Base-by-base conservation (phyloP, 2,888 invertebrate species). In the Phrixothrix hirtus region DNA sequence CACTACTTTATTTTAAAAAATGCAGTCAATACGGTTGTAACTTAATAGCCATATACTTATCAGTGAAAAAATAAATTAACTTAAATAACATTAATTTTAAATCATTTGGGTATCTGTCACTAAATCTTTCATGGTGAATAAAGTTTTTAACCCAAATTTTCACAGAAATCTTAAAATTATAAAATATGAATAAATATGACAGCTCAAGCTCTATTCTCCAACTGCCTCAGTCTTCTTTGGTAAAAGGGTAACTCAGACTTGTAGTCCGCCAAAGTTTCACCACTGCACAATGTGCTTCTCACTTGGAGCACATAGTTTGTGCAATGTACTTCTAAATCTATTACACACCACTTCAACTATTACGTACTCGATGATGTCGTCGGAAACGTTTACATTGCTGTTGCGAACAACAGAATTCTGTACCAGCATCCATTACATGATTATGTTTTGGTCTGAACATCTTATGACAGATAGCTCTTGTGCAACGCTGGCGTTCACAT, bases 401-500 rank as follows among this genome's bases (percentile, higher is more conserved):
- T 35, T 71, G 72, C 55, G 78, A 78, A 74, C 84, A 85, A 75
- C 83, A 83, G 60, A 81, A 81, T 73, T 83, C 84, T 38, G 72
- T 69, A 58, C 66, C 72, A 17, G 50, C 54, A 36, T 41, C 43
- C 17, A 37, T 45, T 4, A 39, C 37, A 34, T 52, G 39, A 21
- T 74, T 74, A 57, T 68, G 75, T 66, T 70, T 75, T 68, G 73
- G 76, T 61, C 70, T 73, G 48, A 69, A 74, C 68, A 74, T 77
- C 59, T 78, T 79, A 59, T 81, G 83, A 75, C 89, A 89, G 56
- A 85, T 81, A 27, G 84, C 81, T 50, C 85, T 82, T n/a, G 86
- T 84, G 75, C 91, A 90, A n/a, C 86, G 83, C 69, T 89, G 89
- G 57, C 91, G 81, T 60, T 87, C 86, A 74, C 93, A 94, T 51